phyloP scores from a whole-genome alignment of 2,113 vertebrate genomes.

The Hydrolagus affinis region DNA sequence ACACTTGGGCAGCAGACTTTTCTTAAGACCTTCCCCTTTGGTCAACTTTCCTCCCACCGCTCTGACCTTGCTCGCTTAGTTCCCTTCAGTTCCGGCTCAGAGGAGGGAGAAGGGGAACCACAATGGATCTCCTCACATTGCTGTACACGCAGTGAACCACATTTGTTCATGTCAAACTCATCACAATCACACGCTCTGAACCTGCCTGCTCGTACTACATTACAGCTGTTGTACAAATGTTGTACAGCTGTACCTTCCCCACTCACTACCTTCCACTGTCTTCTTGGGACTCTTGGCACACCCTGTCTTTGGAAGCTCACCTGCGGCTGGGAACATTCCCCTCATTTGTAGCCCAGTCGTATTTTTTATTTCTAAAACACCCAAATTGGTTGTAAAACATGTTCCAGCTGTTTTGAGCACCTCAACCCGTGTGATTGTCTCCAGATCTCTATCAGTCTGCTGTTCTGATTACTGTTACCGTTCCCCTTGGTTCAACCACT shows the following conservation, averaged over 20 bases:
- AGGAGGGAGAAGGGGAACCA: background rate
- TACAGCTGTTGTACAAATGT: slow-evolving; percentile 85
- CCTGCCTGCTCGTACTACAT: slow-evolving; percentile 81
- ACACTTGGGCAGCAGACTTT: too few relatives aligned
- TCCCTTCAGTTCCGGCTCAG: too few relatives aligned
- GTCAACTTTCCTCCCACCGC: too few relatives aligned
- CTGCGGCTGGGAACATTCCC: slow-evolving; percentile 58
- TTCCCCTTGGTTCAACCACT: slow-evolving; percentile 35
- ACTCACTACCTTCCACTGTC: slow-evolving; percentile 63
- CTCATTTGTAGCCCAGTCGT: slow-evolving; percentile 47
- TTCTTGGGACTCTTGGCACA: slow-evolving; percentile 74
- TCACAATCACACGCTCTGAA: slow-evolving; percentile 64
- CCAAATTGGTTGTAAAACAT: slow-evolving; percentile 39
- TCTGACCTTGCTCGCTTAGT: too few relatives aligned
- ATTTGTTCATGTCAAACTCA: slow-evolving; percentile 81
- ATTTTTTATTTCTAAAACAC: slow-evolving; percentile 34
- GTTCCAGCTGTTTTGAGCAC: background rate
- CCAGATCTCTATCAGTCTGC: background rate
- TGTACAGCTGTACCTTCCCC: slow-evolving; percentile 52
- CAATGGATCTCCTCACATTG: background rate
- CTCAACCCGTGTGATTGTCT: too few relatives aligned
- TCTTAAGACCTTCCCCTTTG: too few relatives aligned
- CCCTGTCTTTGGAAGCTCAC: slow-evolving; percentile 65
- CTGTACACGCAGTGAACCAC: background rate
- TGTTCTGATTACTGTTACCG: background rate